Base-by-base conservation (phyloP, 1,140 invertebrate genomes). In the Aphidius ervi region DNA sequence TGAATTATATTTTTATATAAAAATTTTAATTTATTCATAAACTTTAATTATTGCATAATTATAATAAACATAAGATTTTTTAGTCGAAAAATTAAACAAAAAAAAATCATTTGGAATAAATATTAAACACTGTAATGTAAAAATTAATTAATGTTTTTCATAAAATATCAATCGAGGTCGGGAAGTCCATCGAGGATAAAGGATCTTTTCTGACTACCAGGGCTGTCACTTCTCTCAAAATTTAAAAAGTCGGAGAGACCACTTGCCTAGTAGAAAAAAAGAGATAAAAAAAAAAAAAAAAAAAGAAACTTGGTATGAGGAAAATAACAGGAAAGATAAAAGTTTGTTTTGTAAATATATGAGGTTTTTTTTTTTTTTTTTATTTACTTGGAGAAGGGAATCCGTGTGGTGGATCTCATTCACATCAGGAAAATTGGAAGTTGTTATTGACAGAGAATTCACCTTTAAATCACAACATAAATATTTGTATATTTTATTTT, bases 141-240 rank as follows among this genome's bases (percentile, higher is more conserved):
- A 16, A 10, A 57, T 31, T 57, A 39, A 6, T 8, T 49, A 49
- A 41, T 9, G 2, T 39, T 49, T 9, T 20, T 49, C 5, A n/a
- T n/a, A 23, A n/a, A 31, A 9, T 8, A 56, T 62, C 48, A 62
- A 62, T 62, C 57, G 47, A 62, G 60, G 41, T 62, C 60, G 23
- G 60, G 60, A 5, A 62, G 55, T 52, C 60, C 55, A 57, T 62
- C 55, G 47, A 62, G 60, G 48, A 42, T 50, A 56, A 62, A 62
- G 9, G 49, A 20, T 45, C 41, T 52, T n/a, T 47, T 45, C 43
- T 57, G 55, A 40, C 47, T 56, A 40, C 20, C 56, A 7, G 60
- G 60, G 50, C 54, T 20, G 46, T 39, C 57, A 23, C 55, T 41
- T 37, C 23, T 9, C 7, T 56, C 46, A 41, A 62, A 62, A 56